Evolutionary conservation across 2,797 vertebrate genomes (phyloP).

Genomic region (Tympanoctomys barrerae): DNA sequence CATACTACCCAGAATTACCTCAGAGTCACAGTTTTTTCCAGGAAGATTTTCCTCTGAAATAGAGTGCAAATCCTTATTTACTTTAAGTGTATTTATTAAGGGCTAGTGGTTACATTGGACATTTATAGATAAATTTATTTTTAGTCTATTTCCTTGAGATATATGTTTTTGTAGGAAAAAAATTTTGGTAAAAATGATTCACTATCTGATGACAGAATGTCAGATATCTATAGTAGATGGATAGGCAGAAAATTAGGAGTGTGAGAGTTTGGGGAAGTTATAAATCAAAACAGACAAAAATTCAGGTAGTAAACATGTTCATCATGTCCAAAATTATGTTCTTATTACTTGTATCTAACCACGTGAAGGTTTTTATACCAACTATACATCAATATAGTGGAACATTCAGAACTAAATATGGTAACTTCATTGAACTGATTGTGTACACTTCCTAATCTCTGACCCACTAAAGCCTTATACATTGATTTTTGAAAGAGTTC

Average conservation of each 20-base stretch:
- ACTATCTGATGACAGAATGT: background rate
- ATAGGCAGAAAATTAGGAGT: background rate
- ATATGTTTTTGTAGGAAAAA: background rate
- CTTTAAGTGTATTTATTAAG: background rate
- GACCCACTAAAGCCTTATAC: background rate
- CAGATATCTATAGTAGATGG: constrained; percentile 8
- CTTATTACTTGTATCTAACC: background rate
- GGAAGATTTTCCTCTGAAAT: background rate
- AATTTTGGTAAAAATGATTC: constrained; percentile 10
- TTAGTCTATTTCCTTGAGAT: constrained; percentile 6
- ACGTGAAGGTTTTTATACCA: background rate
- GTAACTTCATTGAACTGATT: background rate
- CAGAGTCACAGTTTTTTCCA: background rate
- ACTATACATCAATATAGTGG: background rate
- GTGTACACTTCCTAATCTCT: background rate
- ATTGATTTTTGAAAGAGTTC: constrained; percentile 1
- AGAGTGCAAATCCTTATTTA: constrained; percentile 2
- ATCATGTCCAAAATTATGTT: background rate
- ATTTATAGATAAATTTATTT: background rate
- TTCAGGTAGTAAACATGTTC: background rate
- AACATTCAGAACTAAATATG: background rate
- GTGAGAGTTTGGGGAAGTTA: background rate
- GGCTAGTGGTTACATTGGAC: background rate
- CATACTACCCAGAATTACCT: background rate
- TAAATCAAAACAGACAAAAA: background rate